A percentile compares a stretch with the other conserved stretches of the same genome.
phyloP scores from a whole-genome alignment of 2,797 vertebrate species.

The Bovichtus diacanthus region DNA sequence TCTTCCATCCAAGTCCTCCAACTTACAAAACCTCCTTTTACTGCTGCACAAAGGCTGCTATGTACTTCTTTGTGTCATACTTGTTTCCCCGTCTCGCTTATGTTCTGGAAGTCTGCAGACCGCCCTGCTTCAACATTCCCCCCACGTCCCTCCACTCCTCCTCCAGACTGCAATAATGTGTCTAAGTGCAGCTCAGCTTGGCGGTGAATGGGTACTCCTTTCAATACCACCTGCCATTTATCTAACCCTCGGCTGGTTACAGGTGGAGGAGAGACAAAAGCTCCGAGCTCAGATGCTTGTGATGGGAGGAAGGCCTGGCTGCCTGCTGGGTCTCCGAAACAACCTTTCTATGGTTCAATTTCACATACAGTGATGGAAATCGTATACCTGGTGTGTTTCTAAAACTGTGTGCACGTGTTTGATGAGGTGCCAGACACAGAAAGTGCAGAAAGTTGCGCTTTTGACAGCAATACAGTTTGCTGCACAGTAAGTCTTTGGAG shows the following conservation, averaged over 20 bases:
- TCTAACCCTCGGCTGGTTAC: slow-evolving; percentile 71
- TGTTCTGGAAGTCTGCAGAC: slow-evolving; percentile 70
- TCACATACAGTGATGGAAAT: slow-evolving; percentile 49
- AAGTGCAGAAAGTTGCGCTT: slow-evolving; percentile 31
- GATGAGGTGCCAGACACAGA: slow-evolving; percentile 36
- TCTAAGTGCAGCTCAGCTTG: slow-evolving; percentile 75
- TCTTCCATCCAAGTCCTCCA: slow-evolving; percentile 74
- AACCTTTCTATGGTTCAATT: slow-evolving; percentile 45
- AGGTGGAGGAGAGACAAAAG: slow-evolving; percentile 58
- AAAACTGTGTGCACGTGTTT: slow-evolving; percentile 38
- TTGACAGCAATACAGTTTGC: slow-evolving; percentile 23
- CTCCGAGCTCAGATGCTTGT: slow-evolving; percentile 33
- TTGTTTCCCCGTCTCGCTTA: slow-evolving; percentile 73
- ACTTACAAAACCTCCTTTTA: slow-evolving; percentile 83
- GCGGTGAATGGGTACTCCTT: slow-evolving; percentile 66
- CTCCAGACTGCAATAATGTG: slow-evolving; percentile 72
- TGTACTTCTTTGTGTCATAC: slow-evolving; percentile 82
- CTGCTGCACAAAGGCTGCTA: slow-evolving; percentile 79
- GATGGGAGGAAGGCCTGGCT: slow-evolving; percentile 27
- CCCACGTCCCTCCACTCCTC: slow-evolving; percentile 67
- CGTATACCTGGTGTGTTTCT: slow-evolving; percentile 33
- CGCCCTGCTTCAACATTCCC: slow-evolving; percentile 68
- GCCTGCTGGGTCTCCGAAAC: slow-evolving; percentile 52
- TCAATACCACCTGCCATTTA: slow-evolving; percentile 77
- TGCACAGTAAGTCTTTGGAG: not conserved